phyloP scores from a whole-genome alignment of 2,113 vertebrate species.

The Oreamnos americanus region DNA sequence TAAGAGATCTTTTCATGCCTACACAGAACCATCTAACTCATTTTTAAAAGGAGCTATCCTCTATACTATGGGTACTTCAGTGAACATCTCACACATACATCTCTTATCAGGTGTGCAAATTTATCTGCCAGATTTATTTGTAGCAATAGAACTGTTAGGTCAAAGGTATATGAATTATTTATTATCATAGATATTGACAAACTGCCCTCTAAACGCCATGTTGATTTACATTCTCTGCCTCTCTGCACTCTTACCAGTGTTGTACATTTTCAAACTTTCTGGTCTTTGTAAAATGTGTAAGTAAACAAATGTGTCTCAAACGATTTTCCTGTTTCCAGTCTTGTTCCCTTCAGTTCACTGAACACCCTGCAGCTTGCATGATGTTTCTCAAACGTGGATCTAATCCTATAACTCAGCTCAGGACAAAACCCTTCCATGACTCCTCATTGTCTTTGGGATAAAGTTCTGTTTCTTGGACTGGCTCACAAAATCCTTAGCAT shows the following conservation, averaged over 20 bases:
- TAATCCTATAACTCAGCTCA: too few relatives aligned
- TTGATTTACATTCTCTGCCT: not conserved
- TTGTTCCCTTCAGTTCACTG: not conserved
- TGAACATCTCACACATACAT: not conserved
- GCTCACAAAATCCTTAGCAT: not conserved
- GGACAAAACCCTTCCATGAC: not conserved
- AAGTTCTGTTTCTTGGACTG: not conserved
- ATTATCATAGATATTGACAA: constrained; percentile 16
- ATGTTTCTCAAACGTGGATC: not conserved
- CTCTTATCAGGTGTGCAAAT: not conserved
- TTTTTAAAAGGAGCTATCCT: not conserved
- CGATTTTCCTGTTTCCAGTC: not conserved
- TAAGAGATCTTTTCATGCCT: not conserved
- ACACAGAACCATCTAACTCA: not conserved
- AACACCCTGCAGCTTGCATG: not conserved
- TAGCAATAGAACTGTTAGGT: not conserved
- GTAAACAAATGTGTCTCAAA: not conserved
- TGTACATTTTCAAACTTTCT: not conserved
- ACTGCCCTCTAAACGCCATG: not conserved
- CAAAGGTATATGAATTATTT: not conserved
- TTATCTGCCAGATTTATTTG: not conserved
- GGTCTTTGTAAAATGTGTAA: not conserved
- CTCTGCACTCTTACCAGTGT: not conserved
- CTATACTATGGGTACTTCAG: too few relatives aligned
- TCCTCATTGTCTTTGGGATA: not conserved